Evolutionary conservation across 2,888 invertebrate genomes (phyloP).

Genomic region (Eubasilissa splendida): DNA sequence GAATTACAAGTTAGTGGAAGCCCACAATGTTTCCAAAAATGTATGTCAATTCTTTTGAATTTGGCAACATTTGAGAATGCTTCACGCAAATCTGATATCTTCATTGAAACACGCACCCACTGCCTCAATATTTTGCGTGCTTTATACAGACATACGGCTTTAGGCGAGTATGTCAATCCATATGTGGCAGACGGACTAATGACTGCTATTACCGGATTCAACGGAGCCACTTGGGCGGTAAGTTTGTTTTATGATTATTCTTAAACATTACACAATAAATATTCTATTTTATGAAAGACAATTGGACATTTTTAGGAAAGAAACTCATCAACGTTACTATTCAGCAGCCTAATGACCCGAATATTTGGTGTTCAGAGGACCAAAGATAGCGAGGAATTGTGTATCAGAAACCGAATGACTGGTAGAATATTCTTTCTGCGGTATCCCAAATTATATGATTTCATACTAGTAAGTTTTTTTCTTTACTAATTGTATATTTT

Average conservation of each 20-base stretch:
- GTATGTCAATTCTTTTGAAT: conserved; percentile 73
- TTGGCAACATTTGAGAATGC: conserved; percentile 62
- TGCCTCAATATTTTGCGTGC: conserved; percentile 90
- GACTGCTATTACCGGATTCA: conserved; percentile 83
- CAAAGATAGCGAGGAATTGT: conserved; percentile 73
- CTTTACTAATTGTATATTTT: background rate
- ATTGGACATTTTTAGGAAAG: conserved; percentile 74
- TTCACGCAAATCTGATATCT: conserved; percentile 60
- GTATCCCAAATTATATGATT: conserved; percentile 73
- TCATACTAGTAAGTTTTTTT: conserved; percentile 66
- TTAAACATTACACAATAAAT: background rate
- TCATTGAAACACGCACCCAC: conserved; percentile 78
- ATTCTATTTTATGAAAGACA: conserved; percentile 17
- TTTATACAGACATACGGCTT: conserved; percentile 82
- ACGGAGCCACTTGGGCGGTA: conserved; percentile 84
- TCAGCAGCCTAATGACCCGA: conserved; percentile 86
- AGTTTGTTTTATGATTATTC: conserved; percentile 61
- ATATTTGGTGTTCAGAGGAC: conserved; percentile 89
- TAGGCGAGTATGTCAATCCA: conserved; percentile 80
- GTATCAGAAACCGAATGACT: conserved; percentile 80
- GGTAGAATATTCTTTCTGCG: conserved; percentile 85
- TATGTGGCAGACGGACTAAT: conserved; percentile 81
- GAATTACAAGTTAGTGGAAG: conserved; percentile 77
- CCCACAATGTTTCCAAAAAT: conserved; percentile 72
- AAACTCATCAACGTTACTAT: conserved; percentile 89